Conservation (phyloP, 1,140 invertebrate genomes). For the Radopholus similis region DNA sequence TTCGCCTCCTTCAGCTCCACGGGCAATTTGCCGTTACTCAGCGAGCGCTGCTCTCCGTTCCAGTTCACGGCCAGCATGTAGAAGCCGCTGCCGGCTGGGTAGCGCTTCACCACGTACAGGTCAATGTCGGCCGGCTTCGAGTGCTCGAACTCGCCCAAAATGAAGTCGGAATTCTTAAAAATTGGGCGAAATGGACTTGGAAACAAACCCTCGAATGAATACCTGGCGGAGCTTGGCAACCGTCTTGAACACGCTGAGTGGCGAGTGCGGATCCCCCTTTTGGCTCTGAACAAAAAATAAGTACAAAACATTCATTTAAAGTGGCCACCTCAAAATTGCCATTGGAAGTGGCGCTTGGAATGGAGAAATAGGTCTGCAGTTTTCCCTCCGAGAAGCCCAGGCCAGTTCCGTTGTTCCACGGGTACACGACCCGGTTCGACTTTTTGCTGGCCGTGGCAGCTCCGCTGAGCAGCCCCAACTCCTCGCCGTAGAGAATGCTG, state of each 20-base stretch:
- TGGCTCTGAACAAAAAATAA: background rate
- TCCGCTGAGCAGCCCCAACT: background rate
- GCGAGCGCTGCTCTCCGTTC: background rate
- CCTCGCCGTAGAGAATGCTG: constrained; percentile 2
- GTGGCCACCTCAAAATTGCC: background rate
- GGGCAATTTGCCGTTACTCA: too few relatives aligned
- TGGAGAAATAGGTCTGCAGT: background rate
- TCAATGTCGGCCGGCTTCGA: background rate
- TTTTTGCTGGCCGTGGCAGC: background rate
- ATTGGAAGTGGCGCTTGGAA: background rate
- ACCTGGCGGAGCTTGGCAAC: constrained; percentile 4
- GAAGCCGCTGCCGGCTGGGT: background rate
- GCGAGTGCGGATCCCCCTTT: background rate
- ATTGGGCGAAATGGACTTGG: background rate
- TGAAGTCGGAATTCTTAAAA: background rate
- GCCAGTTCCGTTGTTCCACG: background rate
- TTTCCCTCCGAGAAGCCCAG: background rate
- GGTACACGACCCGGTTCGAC: background rate
- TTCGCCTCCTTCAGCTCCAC: too few relatives aligned
- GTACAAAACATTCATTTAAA: background rate
- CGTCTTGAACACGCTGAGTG: background rate
- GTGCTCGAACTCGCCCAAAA: background rate
- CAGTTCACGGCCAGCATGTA: background rate
- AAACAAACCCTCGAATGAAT: background rate
- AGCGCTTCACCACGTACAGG: constrained; percentile 2